phyloP scores from a whole-genome alignment of 2,888 invertebrate species.

The Hypena proboscidalis region DNA sequence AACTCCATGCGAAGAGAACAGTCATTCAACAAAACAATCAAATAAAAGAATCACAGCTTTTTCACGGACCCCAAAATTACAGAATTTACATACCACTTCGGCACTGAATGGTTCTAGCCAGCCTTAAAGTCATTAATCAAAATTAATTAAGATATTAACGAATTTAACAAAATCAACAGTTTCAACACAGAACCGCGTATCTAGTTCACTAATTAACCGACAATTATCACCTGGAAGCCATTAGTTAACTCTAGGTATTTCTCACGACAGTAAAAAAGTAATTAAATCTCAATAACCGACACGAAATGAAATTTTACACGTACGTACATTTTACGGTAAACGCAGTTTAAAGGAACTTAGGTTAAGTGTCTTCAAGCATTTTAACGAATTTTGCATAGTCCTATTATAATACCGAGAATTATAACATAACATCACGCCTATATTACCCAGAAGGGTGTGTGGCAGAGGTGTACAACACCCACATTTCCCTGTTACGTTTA shows the following conservation, averaged over 20 bases:
- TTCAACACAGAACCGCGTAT: constrained; percentile 28
- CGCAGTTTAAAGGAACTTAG: constrained; percentile 13
- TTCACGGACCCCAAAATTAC: constrained; percentile 13
- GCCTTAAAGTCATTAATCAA: constrained; percentile 32
- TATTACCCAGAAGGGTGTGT: no score
- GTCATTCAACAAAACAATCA: no score
- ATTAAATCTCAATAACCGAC: constrained; percentile 43
- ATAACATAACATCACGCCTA: no score
- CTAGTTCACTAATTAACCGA: constrained; percentile 41
- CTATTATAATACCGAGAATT: no score
- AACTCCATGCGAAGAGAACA: no score
- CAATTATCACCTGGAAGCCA: constrained; percentile 52
- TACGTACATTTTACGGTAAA: constrained; percentile 20
- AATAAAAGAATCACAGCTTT: no score
- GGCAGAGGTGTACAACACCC: no score
- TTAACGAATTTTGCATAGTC: no score
- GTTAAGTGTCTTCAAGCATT: no score
- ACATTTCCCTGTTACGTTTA: no score
- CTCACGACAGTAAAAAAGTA: constrained; percentile 51
- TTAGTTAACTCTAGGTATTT: constrained; percentile 48
- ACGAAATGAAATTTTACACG: constrained; percentile 34
- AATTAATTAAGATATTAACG: constrained; percentile 37
- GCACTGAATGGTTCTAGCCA: constrained; percentile 20
- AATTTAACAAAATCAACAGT: constrained; percentile 43
- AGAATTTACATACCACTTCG: constrained; percentile 14